Percentiles rank a stretch among this genome's conserved stretches.
phyloP scores from a whole-genome alignment of 1,140 invertebrate genomes.

The Heliconius melpomene region DNA sequence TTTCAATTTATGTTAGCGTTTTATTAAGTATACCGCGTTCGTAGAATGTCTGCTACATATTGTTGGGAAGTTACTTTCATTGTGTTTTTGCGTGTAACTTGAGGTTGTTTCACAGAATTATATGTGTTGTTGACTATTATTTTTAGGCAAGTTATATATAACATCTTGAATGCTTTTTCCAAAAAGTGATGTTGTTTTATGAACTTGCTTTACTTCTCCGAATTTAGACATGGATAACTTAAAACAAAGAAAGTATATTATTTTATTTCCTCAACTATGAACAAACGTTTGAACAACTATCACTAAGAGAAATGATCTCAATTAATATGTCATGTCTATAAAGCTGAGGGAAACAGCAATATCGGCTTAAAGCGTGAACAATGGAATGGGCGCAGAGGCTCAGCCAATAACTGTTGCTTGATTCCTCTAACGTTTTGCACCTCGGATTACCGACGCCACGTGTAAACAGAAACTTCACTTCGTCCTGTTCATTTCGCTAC shows the following conservation, averaged over 20 bases:
- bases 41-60: background rate
- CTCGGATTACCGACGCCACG: constrained; percentile 53
- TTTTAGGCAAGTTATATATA: background rate
- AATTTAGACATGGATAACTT: background rate
- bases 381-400: constrained; percentile 45
- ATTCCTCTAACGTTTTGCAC: constrained; percentile 52
- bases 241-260: background rate
- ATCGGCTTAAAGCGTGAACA: constrained; percentile 46
- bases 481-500: constrained; percentile 20
- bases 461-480: constrained; percentile 36
- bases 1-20: constrained; percentile 3
- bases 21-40: background rate
- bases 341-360: constrained; percentile 34
- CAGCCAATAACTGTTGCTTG: constrained; percentile 57
- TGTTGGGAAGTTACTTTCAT: constrained; percentile 2
- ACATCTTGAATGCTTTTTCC: background rate
- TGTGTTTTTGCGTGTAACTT: background rate
- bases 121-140: background rate
- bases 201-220: no score
- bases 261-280: background rate
- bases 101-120: background rate
- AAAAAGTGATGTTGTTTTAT: background rate
- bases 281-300: background rate
- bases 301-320: constrained; percentile 17
- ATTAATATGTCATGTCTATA: constrained; percentile 18